These are phyloP conservation scores for Coenonympha glycerion DNA, from an alignment of 2,888 invertebrate species.

Conservation along the genomic window DNA sequence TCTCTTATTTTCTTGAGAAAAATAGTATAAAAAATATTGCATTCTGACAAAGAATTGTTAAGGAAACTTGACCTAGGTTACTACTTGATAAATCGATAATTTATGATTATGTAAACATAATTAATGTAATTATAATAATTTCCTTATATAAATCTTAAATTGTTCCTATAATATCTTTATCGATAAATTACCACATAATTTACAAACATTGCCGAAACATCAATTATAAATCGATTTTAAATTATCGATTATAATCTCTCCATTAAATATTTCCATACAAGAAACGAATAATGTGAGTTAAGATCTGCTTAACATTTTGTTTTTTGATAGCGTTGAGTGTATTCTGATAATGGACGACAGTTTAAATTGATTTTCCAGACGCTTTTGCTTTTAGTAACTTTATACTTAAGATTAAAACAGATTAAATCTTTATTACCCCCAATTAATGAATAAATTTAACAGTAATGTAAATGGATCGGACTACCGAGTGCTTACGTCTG, in stretches of 20 bases:
- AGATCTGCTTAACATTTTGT: neutral
- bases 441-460: too few species aligned
- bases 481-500: too few species aligned
- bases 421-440: neutral
- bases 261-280: neutral
- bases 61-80: too few species aligned
- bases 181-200: neutral
- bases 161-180: neutral
- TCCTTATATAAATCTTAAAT: neutral
- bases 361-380: neutral
- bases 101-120: too few species aligned
- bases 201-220: neutral
- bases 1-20: too few species aligned
- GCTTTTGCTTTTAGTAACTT: neutral
- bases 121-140: neutral
- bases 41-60: too few species aligned
- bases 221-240: conserved; percentile 3
- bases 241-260: conserved; percentile 7
- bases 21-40: too few species aligned
- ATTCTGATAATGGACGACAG: neutral
- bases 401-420: neutral
- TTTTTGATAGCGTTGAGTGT: neutral
- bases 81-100: too few species aligned
- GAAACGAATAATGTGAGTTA: neutral
- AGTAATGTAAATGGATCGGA: too few species aligned